These are phyloP conservation scores for Brotogeris chrysoptera DNA, from an alignment of 2,797 vertebrate species.

Conservation along the genomic window DNA sequence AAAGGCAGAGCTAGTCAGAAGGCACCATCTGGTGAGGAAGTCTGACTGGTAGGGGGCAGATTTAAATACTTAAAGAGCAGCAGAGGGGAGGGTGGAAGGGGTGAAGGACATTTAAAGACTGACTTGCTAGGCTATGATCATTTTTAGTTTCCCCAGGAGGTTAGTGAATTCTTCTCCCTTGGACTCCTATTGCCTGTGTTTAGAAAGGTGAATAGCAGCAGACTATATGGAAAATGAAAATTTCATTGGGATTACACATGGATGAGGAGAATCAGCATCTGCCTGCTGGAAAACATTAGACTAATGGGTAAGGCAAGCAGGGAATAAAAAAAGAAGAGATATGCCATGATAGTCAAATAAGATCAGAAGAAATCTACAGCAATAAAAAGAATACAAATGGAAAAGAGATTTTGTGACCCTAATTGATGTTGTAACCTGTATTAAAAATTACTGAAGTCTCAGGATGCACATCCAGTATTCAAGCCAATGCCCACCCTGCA, in stretches of 20 bases:
- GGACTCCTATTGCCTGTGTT: conserved; percentile 50
- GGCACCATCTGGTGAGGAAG: conserved; percentile 67
- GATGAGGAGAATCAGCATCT: conserved; percentile 59
- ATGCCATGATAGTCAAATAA: neutral
- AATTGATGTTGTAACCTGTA: neutral
- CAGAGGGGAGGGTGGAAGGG: conserved; percentile 51
- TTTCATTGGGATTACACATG: conserved; percentile 61
- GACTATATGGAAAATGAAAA: conserved; percentile 55
- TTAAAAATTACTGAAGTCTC: neutral
- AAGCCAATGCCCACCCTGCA: neutral
- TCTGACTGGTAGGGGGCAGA: conserved; percentile 59
- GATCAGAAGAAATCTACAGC: neutral
- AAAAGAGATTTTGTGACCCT: neutral
- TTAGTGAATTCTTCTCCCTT: conserved; percentile 58
- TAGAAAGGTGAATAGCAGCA: conserved; percentile 61
- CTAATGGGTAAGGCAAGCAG: neutral
- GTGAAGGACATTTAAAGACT: conserved; percentile 60
- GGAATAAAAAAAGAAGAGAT: neutral
- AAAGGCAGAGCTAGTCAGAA: conserved; percentile 57
- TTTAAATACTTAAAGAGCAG: conserved; percentile 69
- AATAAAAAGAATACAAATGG: neutral
- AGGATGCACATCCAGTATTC: neutral
- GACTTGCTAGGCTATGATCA: conserved; percentile 52
- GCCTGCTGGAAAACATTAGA: conserved; percentile 41
- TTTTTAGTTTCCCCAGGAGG: conserved; percentile 66